Evolutionary conservation across 35 echinoderm and acorn worm species (phyloP).

Genomic region (Holothuria glaberrima): DNA sequence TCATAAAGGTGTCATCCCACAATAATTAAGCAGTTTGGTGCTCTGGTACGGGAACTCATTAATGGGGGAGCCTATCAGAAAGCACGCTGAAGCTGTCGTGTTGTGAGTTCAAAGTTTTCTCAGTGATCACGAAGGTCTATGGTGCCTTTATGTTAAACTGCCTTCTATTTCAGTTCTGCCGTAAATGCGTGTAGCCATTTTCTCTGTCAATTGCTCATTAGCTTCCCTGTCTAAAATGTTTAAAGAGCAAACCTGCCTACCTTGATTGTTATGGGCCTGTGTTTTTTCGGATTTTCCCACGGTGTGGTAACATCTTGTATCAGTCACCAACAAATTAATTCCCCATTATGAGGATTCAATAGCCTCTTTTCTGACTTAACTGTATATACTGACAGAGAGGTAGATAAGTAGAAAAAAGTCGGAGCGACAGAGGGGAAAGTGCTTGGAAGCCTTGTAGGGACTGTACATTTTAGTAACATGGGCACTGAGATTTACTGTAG

Average conservation of each 20-base stretch:
- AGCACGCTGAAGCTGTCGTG: background rate
- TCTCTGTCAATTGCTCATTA: background rate
- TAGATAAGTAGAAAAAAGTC: no score
- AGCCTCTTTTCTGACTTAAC: no score
- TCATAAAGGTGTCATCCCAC: constrained; percentile 24
- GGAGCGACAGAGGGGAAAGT: no score
- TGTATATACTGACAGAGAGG: no score
- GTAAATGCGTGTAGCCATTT: background rate
- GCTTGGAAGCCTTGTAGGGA: background rate
- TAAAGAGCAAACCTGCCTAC: background rate
- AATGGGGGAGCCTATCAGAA: background rate
- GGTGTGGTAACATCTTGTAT: background rate
- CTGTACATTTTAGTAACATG: no score
- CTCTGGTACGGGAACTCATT: constrained; percentile 27
- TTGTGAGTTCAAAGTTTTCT: constrained; percentile 34
- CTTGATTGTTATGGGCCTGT: background rate
- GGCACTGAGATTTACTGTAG: no score
- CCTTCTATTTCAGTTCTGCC: background rate
- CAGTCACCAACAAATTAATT: background rate
- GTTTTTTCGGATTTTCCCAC: background rate
- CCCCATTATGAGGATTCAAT: background rate
- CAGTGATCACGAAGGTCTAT: constrained; percentile 6
- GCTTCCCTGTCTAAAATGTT: background rate
- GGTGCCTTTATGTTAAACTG: background rate
- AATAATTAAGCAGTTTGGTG: constrained; percentile 48